A percentile compares a stretch with the other conserved stretches of the same genome.
Evolutionary conservation across 2,113 vertebrate genomes (phyloP).

Genomic region (Oncorhynchus gorbuscha): DNA sequence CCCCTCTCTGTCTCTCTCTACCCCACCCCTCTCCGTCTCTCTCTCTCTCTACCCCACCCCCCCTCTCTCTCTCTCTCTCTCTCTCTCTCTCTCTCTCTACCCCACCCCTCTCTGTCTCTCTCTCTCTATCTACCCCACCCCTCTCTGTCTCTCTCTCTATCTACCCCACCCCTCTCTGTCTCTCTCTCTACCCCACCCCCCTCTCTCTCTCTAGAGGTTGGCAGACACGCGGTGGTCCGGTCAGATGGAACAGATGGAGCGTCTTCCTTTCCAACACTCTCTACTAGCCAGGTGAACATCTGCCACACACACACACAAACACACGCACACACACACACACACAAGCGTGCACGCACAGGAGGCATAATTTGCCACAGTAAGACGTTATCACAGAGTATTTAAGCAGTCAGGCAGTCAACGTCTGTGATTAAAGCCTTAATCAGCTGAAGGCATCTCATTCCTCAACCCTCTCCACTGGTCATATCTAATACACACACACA

Average conservation of each 20-base stretch:
- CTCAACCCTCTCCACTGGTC: too few relatives aligned
- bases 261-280: background rate
- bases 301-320: background rate
- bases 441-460: background rate
- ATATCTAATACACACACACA: background rate
- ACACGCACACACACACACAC: background rate
- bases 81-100: background rate
- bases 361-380: background rate
- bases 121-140: background rate
- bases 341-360: background rate
- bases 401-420: background rate
- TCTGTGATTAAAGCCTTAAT: too few relatives aligned
- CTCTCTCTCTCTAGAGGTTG: background rate
- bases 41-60: background rate
- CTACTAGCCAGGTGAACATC: background rate
- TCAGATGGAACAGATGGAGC: background rate
- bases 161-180: background rate
- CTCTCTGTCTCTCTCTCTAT: background rate
- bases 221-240: background rate
- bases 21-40: background rate
- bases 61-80: background rate
- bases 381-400: background rate
- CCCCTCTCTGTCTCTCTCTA: too few relatives aligned
- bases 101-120: too few relatives aligned
- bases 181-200: background rate